phyloP scores from a whole-genome alignment of 2,797 vertebrate species.

The Buphagus erythrorhynchus region DNA sequence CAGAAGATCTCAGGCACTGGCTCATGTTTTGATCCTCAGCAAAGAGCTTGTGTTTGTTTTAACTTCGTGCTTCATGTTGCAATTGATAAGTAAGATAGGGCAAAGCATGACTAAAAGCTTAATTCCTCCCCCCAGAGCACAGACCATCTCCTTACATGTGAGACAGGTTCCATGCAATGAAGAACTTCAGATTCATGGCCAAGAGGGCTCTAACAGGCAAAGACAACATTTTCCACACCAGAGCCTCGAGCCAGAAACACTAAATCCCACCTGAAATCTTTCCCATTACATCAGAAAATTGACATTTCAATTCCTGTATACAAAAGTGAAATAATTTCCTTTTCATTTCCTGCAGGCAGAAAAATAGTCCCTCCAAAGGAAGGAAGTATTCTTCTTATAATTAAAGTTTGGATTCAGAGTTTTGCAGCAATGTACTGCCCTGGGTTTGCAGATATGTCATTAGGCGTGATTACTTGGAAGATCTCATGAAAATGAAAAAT shows the following conservation, averaged over 20 bases:
- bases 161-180: not conserved
- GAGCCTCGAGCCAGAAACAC: not conserved
- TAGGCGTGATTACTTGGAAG: not conserved
- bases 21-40: not conserved
- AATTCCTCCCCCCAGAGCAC: not conserved
- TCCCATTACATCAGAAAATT: not conserved
- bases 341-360: not conserved
- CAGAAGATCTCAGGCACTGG: not conserved
- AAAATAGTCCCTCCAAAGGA: not conserved
- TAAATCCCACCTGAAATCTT: not conserved
- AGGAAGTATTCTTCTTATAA: not conserved
- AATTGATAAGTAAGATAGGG: not conserved
- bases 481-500: not conserved
- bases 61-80: not conserved
- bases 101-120: not conserved
- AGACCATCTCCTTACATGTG: not conserved
- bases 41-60: not conserved
- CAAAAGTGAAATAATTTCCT: slow-evolving; percentile 20
- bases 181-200: not conserved
- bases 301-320: not conserved
- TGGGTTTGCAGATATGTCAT: not conserved
- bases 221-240: not conserved
- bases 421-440: not conserved
- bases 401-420: not conserved
- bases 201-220: not conserved